Percentiles rank a stretch among this genome's conserved stretches.
Conservation (phyloP, 2,797 vertebrate genomes). For the Onychomys torridus region DNA sequence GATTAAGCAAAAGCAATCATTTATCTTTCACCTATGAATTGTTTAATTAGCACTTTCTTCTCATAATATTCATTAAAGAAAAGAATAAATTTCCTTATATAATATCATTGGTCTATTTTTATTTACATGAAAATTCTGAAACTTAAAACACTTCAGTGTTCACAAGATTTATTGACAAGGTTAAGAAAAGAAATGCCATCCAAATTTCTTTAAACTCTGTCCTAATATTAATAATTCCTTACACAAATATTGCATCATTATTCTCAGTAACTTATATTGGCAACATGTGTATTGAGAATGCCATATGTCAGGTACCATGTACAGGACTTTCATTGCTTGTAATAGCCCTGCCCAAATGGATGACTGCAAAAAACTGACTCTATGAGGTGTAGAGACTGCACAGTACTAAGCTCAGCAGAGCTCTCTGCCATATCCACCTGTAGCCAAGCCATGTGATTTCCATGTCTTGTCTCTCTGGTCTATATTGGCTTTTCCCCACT, state of each 20-base stretch:
- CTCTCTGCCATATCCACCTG: not conserved
- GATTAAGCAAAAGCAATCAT: conserved; percentile 43
- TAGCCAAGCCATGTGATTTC: not conserved
- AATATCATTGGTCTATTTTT: conserved; percentile 42
- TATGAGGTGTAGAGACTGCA: not conserved
- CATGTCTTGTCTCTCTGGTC: conserved; percentile 23
- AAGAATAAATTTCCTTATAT: not conserved
- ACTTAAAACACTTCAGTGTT: not conserved
- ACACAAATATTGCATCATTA: not conserved
- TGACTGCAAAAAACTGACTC: not conserved
- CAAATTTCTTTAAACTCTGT: not conserved
- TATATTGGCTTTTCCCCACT: not conserved
- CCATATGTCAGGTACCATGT: too few species aligned
- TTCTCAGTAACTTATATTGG: not conserved
- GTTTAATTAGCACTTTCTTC: conserved; percentile 50
- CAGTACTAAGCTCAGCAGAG: not conserved
- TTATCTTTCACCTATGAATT: conserved; percentile 47
- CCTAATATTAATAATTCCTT: not conserved
- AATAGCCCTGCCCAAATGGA: not conserved
- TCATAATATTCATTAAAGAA: conserved; percentile 37
- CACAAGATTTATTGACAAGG: not conserved
- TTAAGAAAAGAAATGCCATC: conserved; percentile 1
- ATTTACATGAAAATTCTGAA: conserved; percentile 51
- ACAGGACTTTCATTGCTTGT: not conserved
- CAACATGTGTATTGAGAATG: not conserved